These are phyloP conservation scores for Whitmania pigra DNA, from an alignment of 1,140 invertebrate species.

Conservation along the genomic window DNA sequence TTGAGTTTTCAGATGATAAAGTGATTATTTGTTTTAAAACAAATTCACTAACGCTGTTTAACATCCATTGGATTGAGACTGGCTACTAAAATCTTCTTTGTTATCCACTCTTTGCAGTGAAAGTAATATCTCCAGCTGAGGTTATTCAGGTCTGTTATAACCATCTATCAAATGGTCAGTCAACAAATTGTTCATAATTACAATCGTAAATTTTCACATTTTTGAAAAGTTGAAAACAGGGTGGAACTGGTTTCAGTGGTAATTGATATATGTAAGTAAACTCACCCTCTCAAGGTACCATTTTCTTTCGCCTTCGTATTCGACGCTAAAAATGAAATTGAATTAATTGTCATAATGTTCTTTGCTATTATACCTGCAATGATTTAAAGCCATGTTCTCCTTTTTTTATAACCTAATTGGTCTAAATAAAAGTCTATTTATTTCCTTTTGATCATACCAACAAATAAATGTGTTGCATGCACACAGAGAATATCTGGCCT, in stretches of 20 bases:
- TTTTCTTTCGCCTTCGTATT: neutral
- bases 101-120: constrained; percentile 41
- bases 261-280: neutral
- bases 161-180: constrained; percentile 32
- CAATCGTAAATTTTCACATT: neutral
- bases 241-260: too few species aligned
- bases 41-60: constrained; percentile 33
- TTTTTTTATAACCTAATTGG: too few species aligned
- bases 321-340: too few species aligned
- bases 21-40: neutral
- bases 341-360: neutral
- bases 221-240: too few species aligned
- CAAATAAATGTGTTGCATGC: too few species aligned
- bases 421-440: too few species aligned
- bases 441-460: too few species aligned
- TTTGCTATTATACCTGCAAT: too few species aligned
- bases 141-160: constrained; percentile 39
- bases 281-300: constrained; percentile 42
- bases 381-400: too few species aligned
- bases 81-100: constrained; percentile 37
- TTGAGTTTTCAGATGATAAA: neutral
- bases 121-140: constrained; percentile 42
- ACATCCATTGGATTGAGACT: constrained; percentile 37
- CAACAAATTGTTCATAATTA: neutral
- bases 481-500: too few species aligned